Evolutionary conservation across 92 coral and sea anemone species (phyloP), one percentile per base, ranked within the genome.

Genomic region (Epizoanthus fatuus): DNA sequence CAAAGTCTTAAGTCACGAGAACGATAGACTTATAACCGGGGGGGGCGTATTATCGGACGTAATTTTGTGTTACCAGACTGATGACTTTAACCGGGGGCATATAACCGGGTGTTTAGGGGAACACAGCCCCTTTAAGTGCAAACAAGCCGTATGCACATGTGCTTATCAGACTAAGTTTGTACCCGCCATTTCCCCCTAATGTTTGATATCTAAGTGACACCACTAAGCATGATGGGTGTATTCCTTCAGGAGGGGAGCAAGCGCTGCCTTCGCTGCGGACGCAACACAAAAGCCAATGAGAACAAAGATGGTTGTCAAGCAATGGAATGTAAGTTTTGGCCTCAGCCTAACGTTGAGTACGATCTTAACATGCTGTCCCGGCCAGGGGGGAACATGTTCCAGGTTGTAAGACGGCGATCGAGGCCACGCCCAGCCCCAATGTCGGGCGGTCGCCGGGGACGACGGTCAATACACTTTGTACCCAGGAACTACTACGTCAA

Each of bases 311-410:
- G 95, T 10, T 94, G 98, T 66, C 76, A 13, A 20, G 67, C 81
- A 10, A 78, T 66, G 55, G 83, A 75, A 10, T 94, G 98, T 65
- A 77, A 0, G 32, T 94, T 80, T 69, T 65, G 80, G 9, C 82
- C 93, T 3, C 77, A 57, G n/a, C 3, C 64, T 22, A 91, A 80
- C 35, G 81, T 76, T 35, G 86, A 69, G n/a, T 94, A 94, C 81
- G 95, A 94, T 62, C 85, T 94, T 19, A 84, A 45, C 60, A 73
- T 42, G 44, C 90, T 94, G 63, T 94, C 98, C 20, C 94, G 98
- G 10, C 87, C 73, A 0, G 84, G 86, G 15, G 95, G 98, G 16
- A 84, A 93, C 45, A 94, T 94, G 98, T 84, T 92, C 35, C 86
- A 83, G 52, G 94, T 87, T 1, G n/a, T 84, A 19, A 6, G 8